Conservation (phyloP, 2,888 invertebrate genomes). For the Didymodactylos carnosus region DNA sequence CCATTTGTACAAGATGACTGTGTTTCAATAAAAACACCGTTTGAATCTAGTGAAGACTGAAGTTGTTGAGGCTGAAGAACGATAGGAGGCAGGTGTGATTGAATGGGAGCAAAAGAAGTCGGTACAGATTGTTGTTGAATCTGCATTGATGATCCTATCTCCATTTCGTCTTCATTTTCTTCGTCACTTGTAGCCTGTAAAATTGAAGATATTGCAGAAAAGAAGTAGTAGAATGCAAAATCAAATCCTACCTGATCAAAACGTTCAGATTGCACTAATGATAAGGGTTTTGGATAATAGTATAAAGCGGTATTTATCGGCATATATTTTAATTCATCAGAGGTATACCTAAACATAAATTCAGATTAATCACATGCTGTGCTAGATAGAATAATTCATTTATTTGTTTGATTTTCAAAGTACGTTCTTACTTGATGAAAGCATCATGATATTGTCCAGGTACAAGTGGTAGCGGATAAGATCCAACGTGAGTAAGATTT, state of each 20-base stretch:
- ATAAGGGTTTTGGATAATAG: constrained; percentile 33
- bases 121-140: too few relatives aligned
- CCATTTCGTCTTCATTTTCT: constrained; percentile 15
- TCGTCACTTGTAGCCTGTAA: constrained; percentile 1
- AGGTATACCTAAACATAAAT: too few relatives aligned
- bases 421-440: constrained; percentile 52
- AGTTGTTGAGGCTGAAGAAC: too few relatives aligned
- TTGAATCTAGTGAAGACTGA: neutral
- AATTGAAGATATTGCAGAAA: too few relatives aligned
- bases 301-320: constrained; percentile 73
- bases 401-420: too few relatives aligned
- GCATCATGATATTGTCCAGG: constrained; percentile 86
- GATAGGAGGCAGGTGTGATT: too few relatives aligned
- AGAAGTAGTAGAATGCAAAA: too few relatives aligned
- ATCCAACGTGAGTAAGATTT: constrained; percentile 35
- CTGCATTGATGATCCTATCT: too few relatives aligned
- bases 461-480: constrained; percentile 75
- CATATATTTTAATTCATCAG: constrained; percentile 67
- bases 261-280: constrained; percentile 14
- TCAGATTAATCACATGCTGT: constrained; percentile 19
- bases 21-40: neutral
- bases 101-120: too few relatives aligned
- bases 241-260: constrained; percentile 13
- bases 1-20: neutral
- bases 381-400: neutral